Base-by-base conservation (phyloP, 2,888 invertebrate species). In the Cyclophora albipunctata region DNA sequence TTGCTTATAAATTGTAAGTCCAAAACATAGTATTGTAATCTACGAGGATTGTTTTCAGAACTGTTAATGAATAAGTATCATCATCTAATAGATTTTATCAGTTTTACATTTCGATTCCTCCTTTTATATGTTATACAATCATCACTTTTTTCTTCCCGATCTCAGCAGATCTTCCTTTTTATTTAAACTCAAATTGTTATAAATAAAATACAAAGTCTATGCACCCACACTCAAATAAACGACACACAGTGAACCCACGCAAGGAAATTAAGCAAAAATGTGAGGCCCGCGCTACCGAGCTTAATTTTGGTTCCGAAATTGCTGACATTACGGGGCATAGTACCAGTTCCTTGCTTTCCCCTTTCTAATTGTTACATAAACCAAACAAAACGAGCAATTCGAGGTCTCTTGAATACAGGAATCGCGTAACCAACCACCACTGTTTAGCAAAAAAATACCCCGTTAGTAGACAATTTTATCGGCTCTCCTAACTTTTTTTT, bases 281-380 rank as follows among this genome's bases (percentile, higher is more conserved):
- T 58, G 63, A 51, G 55, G 59, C 62, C 60, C 60, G 62, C 63
- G 56, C 53, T 64, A 59, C 57, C 58, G 59, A 68, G 71, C 69
- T 73, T 75, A 67, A 79, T 83, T 81, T 75, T 67, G 73, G 73
- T 69, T 70, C 59, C 64, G 63, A 68, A 78, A 77, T 74, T 67
- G 68, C 66, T 64, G 61, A 66, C 71, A 75, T 79, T 77, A 75
- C 64, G 61, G 62, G 58, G 64, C 64, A 64, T 67, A 69, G 73
- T 66, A 74, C 73, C 73, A 73, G 71, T 72, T 75, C 73, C 66
- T 70, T 72, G 71, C 63, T 68, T 75, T 73, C 64, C 68, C 68
- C 67, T 73, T 70, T 69, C 70, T 81, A 81, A 83, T 84, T 82
- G 81, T 79, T 75, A 75, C 74, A 79, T 81, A 78, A 82, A 80